Evolutionary conservation across 2,797 vertebrate species (phyloP), one percentile per base, ranked within the genome.

Genomic region (Catharus ustulatus): DNA sequence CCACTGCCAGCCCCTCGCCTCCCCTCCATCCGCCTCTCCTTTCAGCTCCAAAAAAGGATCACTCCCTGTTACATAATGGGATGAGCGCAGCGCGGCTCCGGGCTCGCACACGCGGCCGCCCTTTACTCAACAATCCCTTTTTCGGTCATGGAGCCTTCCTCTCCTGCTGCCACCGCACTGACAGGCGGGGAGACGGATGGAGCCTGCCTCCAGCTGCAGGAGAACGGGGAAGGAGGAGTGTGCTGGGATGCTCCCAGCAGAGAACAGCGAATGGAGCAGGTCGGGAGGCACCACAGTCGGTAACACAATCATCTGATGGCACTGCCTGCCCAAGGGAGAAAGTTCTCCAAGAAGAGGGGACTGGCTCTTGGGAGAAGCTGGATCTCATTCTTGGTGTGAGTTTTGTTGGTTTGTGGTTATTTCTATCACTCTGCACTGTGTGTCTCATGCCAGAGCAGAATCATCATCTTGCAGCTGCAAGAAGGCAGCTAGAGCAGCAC

Each of bases 71-170:
- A 97, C 97, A 98, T 97, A 98, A 97, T 2, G 86, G 96, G 93
- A 87, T 15, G 81, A 93, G 93, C 21, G 16, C 76, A 9, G 61
- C 20, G 93, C 15, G 15, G 97, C 90, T 6, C 55, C 9, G 30
- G 64, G 84, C 90, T 90, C 36, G 52, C 58, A 23, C 71, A 29
- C 55, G 3, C 32, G 13, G 63, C 71, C 91, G 93, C 84, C 78
- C 69, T 97, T 96, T 77, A 89, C 95, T 97, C 95, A 97, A 96
- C 97, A 92, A 97, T 96, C 40, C 98, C 97, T 97, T 98, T 97
- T 98, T 98, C 74, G 97, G 98, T 79, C 97, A 97, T 96, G 75
- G 72, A 96, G 84, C 90, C 94, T 94, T 84, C 82, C 88, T 90
- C 93, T 83, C 74, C 49, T 75, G 26, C 74, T 74, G 74, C 90